phyloP scores from a whole-genome alignment of 2,888 invertebrate genomes.

The Pammene fasciana region DNA sequence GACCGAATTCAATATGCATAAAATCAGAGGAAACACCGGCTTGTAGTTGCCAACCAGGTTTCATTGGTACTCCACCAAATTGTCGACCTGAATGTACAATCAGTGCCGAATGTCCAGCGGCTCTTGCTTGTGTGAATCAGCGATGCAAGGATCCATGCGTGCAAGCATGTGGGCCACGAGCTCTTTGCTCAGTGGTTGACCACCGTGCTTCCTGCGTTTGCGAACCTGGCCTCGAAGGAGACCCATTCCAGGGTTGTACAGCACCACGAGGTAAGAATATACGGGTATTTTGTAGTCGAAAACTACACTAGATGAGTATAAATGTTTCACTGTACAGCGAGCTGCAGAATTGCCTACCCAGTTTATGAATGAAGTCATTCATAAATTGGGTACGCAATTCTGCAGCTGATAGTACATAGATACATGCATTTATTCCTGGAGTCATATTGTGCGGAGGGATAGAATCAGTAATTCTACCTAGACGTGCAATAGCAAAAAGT shows the following conservation, averaged over 20 bases:
- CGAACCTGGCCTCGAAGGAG: slow-evolving; percentile 83
- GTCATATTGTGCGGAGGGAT: background rate
- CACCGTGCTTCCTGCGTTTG: slow-evolving; percentile 87
- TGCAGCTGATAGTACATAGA: too few relatives aligned
- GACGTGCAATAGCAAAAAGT: background rate
- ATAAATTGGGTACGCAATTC: too few relatives aligned
- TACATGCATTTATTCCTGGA: background rate
- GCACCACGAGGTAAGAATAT: slow-evolving; percentile 67
- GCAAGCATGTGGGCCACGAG: slow-evolving; percentile 85
- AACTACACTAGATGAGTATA: background rate
- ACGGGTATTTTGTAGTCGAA: slow-evolving; percentile 3
- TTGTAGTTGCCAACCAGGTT: slow-evolving; percentile 85
- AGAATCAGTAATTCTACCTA: background rate
- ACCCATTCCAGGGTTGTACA: slow-evolving; percentile 85
- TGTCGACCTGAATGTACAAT: slow-evolving; percentile 88
- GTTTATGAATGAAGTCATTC: too few relatives aligned
- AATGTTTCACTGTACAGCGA: background rate
- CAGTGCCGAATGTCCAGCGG: slow-evolving; percentile 87
- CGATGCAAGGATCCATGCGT: slow-evolving; percentile 87
- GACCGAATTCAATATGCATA: slow-evolving; percentile 85
- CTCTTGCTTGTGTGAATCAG: slow-evolving; percentile 85
- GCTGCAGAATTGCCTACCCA: too few relatives aligned
- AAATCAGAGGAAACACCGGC: slow-evolving; percentile 84
- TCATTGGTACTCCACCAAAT: slow-evolving; percentile 86
- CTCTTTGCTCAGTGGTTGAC: slow-evolving; percentile 84